phyloP scores from a whole-genome alignment of 2,113 vertebrate species.

The Phylloscopus trochilus region DNA sequence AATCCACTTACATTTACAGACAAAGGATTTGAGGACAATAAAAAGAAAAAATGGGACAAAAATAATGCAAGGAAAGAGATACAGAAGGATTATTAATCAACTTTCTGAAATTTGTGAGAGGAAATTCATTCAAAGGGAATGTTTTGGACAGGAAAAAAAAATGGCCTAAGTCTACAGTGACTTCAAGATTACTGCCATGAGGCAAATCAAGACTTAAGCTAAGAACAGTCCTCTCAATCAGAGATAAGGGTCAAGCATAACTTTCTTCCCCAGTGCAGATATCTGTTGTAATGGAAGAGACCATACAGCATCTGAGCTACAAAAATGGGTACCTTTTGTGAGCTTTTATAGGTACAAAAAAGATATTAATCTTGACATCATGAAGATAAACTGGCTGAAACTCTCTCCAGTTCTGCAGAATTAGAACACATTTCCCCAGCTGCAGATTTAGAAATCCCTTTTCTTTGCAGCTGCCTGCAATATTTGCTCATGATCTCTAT shows the following conservation, averaged over 20 bases:
- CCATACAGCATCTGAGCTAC: background rate
- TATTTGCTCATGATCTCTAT: background rate
- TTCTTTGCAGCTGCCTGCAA: background rate
- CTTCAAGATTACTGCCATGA: background rate
- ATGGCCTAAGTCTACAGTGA: background rate
- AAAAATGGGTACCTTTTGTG: background rate
- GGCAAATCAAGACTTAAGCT: background rate
- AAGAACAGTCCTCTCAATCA: background rate
- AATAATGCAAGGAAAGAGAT: background rate
- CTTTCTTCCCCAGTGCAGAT: background rate
- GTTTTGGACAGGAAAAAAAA: background rate
- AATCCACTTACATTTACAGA: background rate
- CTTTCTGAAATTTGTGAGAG: background rate
- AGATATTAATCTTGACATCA: background rate
- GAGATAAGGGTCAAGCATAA: background rate
- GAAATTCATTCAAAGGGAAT: background rate
- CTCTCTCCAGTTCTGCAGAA: background rate
- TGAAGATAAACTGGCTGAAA: background rate
- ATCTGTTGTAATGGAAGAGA: background rate
- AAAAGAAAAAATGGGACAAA: background rate
- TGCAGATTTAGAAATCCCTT: background rate
- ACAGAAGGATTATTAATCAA: background rate
- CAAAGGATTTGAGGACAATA: background rate
- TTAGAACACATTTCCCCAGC: background rate
- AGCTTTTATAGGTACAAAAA: background rate